Base-by-base conservation (phyloP, 1,140 invertebrate genomes). In the Tetramorium alpestre region DNA sequence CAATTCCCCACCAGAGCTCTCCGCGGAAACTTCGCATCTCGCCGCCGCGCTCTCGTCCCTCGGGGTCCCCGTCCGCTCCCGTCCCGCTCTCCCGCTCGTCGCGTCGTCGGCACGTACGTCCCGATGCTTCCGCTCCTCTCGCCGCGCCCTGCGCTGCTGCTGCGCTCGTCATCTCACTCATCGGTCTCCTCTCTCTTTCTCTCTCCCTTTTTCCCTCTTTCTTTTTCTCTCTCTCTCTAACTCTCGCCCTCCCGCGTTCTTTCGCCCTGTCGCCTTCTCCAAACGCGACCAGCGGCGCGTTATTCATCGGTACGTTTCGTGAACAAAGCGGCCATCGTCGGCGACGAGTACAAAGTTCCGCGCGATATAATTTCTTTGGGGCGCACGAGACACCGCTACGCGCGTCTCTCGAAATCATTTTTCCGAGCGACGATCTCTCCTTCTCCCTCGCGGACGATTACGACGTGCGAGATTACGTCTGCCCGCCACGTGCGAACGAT, bases 311-410 rank as follows among this genome's bases (percentile, higher is more conserved):
- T 70, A 22, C 51, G 72, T 8, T n/a, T 44, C 49, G 54, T 69
- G 88, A 47, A 87, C 65, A 86, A 81, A 72, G 51, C 51, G 47
- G 49, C 75, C 85, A 72, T 72, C 87, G 73, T 81, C 87, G 80
- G 28, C 82, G 76, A 49, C 77, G 86, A 76, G 87, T 89, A 89
- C 67, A 91, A 91, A 91, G 85, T 89, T 89, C 76, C 77, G 54
- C n/a, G 54, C 56, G 87, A 80, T 75, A 80, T 25, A 60, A 18
- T 18, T 41, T 56, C 41, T 72, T 56, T 72, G 6, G 38, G 56
- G n/a, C 22, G 33, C 38, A 3, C 33, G 60, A 16, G 13, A 7
- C 7, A 7, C 11, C 25, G 65, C n/a, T 8, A 58, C 65, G 33
- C 51, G 33, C 56, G 47, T 10, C 2, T 44, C 5, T 62, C 64